Evolutionary conservation across 2,113 vertebrate species (phyloP).

Genomic region (Grammomys dolichurus): DNA sequence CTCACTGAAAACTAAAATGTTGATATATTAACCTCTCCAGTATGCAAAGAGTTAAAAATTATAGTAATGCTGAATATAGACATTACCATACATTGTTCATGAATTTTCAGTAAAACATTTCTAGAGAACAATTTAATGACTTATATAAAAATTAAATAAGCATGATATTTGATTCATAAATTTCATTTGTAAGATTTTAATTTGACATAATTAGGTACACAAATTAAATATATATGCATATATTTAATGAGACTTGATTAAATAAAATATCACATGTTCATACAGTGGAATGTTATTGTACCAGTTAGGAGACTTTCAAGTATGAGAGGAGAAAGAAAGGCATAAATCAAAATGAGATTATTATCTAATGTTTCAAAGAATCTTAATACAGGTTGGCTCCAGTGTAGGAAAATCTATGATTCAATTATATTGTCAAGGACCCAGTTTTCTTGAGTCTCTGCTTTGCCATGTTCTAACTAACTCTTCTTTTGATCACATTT

Average conservation of each 20-base stretch:
- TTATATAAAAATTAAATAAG: constrained; percentile 8
- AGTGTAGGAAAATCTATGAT: background rate
- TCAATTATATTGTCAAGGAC: background rate
- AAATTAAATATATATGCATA: background rate
- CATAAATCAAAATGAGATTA: background rate
- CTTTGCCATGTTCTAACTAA: constrained; percentile 1
- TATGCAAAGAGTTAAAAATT: constrained; percentile 21
- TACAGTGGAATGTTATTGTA: background rate
- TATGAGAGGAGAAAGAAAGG: background rate
- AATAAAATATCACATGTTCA: background rate
- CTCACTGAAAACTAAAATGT: background rate
- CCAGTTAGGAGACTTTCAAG: constrained; percentile 5
- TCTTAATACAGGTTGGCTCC: background rate
- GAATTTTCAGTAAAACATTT: constrained; percentile 16
- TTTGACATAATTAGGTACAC: background rate
- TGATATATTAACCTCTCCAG: constrained; percentile 16
- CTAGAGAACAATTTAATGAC: background rate
- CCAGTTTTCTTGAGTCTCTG: constrained; percentile 10
- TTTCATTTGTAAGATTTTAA: constrained; percentile 26
- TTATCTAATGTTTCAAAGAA: background rate
- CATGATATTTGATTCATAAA: constrained; percentile 39
- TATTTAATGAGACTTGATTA: background rate
- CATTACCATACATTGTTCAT: constrained; percentile 24
- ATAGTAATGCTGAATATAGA: background rate
- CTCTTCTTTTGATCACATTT: constrained; percentile 9